Percentiles rank a stretch among this genome's conserved stretches.
phyloP scores from a whole-genome alignment of 2,797 vertebrate genomes.

The Galagoides demidoff region DNA sequence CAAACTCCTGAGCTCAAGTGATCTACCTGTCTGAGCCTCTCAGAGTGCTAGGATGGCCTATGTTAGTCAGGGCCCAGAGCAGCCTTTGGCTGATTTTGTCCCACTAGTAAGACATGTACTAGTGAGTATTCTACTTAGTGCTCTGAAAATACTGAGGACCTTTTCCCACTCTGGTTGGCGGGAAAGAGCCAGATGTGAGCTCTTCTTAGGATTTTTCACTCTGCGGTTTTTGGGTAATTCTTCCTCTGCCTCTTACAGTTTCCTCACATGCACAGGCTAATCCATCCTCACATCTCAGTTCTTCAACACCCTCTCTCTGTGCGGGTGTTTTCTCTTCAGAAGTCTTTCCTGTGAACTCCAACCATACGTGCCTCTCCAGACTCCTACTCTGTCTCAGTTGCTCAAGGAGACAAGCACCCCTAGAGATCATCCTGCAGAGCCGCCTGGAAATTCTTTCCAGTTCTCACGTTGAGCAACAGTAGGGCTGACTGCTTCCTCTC shows the following conservation, averaged over 20 bases:
- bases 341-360: background rate
- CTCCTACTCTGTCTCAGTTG: background rate
- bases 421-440: background rate
- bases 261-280: background rate
- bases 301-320: background rate
- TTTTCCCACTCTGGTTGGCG: background rate
- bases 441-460: background rate
- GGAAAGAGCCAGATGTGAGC: background rate
- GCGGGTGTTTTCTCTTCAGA: background rate
- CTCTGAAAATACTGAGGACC: background rate
- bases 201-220: background rate
- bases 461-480: background rate
- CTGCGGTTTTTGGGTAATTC: background rate
- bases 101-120: too few species aligned
- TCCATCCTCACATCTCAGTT: background rate
- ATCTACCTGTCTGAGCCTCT: too few species aligned
- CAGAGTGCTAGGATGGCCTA: too few species aligned
- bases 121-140: background rate
- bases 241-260: background rate
- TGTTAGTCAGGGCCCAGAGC: background rate
- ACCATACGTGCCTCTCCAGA: background rate
- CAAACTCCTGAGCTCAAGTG: too few species aligned
- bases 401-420: background rate
- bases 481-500: background rate
- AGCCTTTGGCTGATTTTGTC: background rate